Evolutionary conservation across 2,797 vertebrate species (phyloP), one percentile per base, ranked within the genome.

Genomic region (Sciurus carolinensis): DNA sequence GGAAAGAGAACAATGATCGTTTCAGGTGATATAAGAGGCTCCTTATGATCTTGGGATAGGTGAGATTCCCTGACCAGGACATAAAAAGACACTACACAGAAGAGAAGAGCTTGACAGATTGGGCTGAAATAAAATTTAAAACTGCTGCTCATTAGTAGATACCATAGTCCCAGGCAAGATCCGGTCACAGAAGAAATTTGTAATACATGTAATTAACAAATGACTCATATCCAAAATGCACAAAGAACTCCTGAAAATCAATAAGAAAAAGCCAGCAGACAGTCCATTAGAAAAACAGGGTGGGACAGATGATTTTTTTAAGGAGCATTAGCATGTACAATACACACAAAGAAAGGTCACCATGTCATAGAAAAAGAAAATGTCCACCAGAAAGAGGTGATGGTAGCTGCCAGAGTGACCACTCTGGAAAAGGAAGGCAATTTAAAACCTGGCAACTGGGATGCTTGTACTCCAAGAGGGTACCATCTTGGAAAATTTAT

Each of bases 141-240:
- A 33, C 50, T 24, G 66, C 39, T 22, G 3, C 26, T 82, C 86
- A 44, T 59, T 76, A 30, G 26, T 57, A 79, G 44, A 62, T 18
- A n/a, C 59, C 24, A 5, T 42, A 7, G 59, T 33, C n/a, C 87
- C 44, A 22, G 57, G 71, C 28, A 22, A 64, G 81, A 47, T 5
- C 12, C 57, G 1, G 17, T 33, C 0, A 0, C 36, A 39, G 66
- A 83, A 75, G 76, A 39, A 22, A 62, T 18, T 7, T 47, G 57
- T 57, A n/a, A n/a, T 8, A 28, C 10, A 2, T 0, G 3, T 0
- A 4, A 2, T 30, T 47, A 50, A 50, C 18, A 18, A 44, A 28
- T 1, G 4, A 20, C 62, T 85, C 42, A 7, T 9, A n/a, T 30
- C 75, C 14, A 54, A 84, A n/a, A 17, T 3, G 14, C 15, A 12